These are phyloP conservation scores for Sepioteuthis lessoniana DNA, from an alignment of 2,888 invertebrate genomes.

Conservation along the genomic window DNA sequence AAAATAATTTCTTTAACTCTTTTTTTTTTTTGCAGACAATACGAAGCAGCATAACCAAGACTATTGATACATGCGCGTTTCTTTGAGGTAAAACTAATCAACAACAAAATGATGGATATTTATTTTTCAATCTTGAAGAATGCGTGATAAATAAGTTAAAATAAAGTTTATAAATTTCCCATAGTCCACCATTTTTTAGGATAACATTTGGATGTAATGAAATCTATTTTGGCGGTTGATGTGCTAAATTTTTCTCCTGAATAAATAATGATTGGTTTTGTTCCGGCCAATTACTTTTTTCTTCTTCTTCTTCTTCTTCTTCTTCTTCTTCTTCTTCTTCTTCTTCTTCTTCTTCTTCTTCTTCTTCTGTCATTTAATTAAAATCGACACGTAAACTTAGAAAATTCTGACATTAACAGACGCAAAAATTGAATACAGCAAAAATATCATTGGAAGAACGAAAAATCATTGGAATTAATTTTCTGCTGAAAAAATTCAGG, in stretches of 20 bases:
- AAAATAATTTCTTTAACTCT: too few species aligned
- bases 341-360: not conserved
- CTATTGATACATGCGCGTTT: too few species aligned
- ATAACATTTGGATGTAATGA: not conserved
- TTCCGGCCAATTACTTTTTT: not conserved
- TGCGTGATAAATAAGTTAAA: not conserved
- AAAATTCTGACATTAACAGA: not conserved
- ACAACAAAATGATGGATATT: not conserved
- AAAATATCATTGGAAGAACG: too few species aligned
- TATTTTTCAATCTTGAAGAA: not conserved
- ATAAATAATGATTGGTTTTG: not conserved
- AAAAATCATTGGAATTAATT: too few species aligned
- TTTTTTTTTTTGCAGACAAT: too few species aligned
- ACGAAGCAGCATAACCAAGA: too few species aligned
- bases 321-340: too few species aligned
- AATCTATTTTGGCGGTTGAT: not conserved
- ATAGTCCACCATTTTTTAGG: not conserved
- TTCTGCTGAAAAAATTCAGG: too few species aligned
- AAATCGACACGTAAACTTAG: not conserved
- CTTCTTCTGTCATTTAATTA: not conserved
- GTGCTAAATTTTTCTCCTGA: not conserved
- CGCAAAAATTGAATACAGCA: not conserved
- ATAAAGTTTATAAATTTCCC: not conserved
- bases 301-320: too few species aligned
- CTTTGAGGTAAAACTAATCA: not conserved